phyloP scores from a whole-genome alignment of 2,888 invertebrate genomes.

The Plagiodera versicolora region DNA sequence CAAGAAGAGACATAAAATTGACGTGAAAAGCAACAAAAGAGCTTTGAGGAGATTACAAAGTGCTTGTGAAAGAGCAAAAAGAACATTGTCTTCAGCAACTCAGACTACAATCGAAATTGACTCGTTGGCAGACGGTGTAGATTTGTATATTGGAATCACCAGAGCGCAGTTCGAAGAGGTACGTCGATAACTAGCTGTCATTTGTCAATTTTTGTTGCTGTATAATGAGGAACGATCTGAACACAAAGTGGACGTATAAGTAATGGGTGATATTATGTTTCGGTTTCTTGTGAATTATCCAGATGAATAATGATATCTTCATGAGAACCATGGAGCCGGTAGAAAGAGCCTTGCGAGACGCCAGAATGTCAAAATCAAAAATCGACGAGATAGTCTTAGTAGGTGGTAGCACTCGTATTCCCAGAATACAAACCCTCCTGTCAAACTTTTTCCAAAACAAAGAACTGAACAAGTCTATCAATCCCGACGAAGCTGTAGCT shows the following conservation, averaged over 20 bases:
- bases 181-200: too few relatives aligned
- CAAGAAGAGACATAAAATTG: slow-evolving; percentile 59
- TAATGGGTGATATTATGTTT: too few relatives aligned
- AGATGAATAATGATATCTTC: slow-evolving; percentile 66
- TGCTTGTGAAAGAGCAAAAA: slow-evolving; percentile 66
- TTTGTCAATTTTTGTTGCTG: too few relatives aligned
- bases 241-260: too few relatives aligned
- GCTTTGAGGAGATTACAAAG: slow-evolving; percentile 64
- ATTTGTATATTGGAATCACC: slow-evolving; percentile 63
- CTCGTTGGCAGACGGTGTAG: slow-evolving; percentile 62
- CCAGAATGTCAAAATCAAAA: slow-evolving; percentile 61
- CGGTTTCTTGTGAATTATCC: slow-evolving; percentile 4
- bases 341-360: slow-evolving; percentile 65
- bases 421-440: slow-evolving; percentile 66
- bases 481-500: slow-evolving; percentile 73
- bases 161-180: slow-evolving; percentile 68
- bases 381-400: slow-evolving; percentile 63
- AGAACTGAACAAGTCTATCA: slow-evolving; percentile 70
- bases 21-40: slow-evolving; percentile 54
- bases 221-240: too few relatives aligned
- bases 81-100: slow-evolving; percentile 60
- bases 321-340: slow-evolving; percentile 65
- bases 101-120: slow-evolving; percentile 65
- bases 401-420: slow-evolving; percentile 71
- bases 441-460: slow-evolving; percentile 55